Base-by-base conservation (phyloP, 2,888 invertebrate genomes). In the Hyposoter dolosus region DNA sequence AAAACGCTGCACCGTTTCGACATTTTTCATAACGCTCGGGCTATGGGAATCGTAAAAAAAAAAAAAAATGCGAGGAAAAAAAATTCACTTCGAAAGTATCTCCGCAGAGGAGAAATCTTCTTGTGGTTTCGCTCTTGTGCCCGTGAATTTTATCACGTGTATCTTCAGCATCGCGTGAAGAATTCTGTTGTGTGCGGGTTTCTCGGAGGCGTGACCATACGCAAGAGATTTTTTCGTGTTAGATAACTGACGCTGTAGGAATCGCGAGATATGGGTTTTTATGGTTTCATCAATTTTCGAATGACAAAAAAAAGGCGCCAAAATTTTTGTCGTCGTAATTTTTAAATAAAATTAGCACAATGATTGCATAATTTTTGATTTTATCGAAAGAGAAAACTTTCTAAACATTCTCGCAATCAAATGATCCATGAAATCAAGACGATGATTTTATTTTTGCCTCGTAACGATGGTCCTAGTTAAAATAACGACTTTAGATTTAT, bases 71-170 rank as follows among this genome's bases (percentile, higher is more conserved):
- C n/a, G n/a, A 19, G 66, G 10, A n/a, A 28, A 23, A 65, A 19
- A 12, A 71, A 82, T 76, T 69, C 32, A 53, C 35, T 75, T 80
- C 79, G 71, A 72, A 65, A 63, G 63, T 32, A 47, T 60, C 47
- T 23, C 53, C 12, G 71, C 71, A 60, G 68, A 83, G 68, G 79
- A 79, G 83, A 83, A 79, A 84, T 79, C 50, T 80, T 65, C 43
- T 45, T 50, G 32, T 35, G 75, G 60, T 79, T 66, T 84, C 79
- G 74, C 83, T 84, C 75, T 75, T 79, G 28, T 74, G 66, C 47
- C 50, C 72, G 72, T 66, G 40, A 78, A 78, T 78, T 78, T 69
- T 47, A 32, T 53, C 72, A 72, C 65, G 65, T 45, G 65, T 68
- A 23, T 45, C 28, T 32, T 82, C 56, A 35, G 6, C 56, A 23